Conservation (phyloP, 2,797 vertebrate species). For the Myripristis jacobus region DNA sequence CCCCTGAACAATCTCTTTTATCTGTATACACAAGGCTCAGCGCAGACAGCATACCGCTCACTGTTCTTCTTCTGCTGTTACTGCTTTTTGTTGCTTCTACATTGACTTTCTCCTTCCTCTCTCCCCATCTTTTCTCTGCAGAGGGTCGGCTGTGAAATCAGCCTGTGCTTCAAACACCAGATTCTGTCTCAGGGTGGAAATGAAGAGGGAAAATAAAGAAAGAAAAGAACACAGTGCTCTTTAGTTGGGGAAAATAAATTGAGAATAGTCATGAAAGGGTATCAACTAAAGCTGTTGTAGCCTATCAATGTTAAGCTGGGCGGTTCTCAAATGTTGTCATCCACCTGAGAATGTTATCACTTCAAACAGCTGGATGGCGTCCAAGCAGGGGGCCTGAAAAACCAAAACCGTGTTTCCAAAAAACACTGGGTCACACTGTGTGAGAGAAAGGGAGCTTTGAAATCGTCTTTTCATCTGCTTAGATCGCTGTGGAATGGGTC, state of each 20-base stretch:
- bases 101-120: slow-evolving; percentile 27
- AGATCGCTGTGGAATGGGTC: neutral
- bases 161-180: slow-evolving; percentile 41
- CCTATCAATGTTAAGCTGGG: slow-evolving; percentile 9
- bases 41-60: slow-evolving; percentile 17
- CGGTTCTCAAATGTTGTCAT: slow-evolving; percentile 16
- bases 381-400: slow-evolving; percentile 5
- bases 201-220: slow-evolving; percentile 6
- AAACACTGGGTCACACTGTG: neutral
- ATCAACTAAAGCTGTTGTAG: slow-evolving; percentile 24
- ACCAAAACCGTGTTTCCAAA: slow-evolving; percentile 3
- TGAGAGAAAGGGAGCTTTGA: neutral
- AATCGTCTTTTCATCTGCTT: slow-evolving; percentile 3
- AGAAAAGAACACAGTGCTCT: slow-evolving; percentile 28
- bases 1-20: slow-evolving; percentile 57
- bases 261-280: slow-evolving; percentile 22
- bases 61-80: slow-evolving; percentile 30
- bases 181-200: slow-evolving; percentile 28
- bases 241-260: slow-evolving; percentile 41
- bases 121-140: slow-evolving; percentile 21
- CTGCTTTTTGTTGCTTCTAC: slow-evolving; percentile 43
- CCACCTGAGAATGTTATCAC: slow-evolving; percentile 18
- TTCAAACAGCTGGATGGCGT: slow-evolving; percentile 17
- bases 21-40: slow-evolving; percentile 37
- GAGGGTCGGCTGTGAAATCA: slow-evolving; percentile 50